phyloP scores from a whole-genome alignment of 37 sponge, comb jelly and placozoan species.

The Ianthella basta region DNA sequence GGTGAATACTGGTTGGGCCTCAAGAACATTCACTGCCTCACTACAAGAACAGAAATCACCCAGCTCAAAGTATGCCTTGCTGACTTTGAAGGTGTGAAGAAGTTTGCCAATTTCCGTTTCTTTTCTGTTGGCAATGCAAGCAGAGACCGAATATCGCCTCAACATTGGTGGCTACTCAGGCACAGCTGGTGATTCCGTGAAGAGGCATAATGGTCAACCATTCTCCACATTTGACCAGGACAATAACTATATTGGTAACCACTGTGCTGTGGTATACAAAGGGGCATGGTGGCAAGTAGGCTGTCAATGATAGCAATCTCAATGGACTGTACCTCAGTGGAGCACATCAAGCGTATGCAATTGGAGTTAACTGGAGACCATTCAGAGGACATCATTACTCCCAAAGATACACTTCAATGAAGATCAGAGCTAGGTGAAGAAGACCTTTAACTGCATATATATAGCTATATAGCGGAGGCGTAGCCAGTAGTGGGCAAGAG shows the following conservation, averaged over 20 bases:
- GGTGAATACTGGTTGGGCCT: conserved; percentile 32
- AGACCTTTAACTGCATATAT: no score
- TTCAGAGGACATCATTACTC: no score
- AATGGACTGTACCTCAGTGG: conserved; percentile 1
- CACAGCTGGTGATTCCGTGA: background rate
- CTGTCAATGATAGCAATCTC: background rate
- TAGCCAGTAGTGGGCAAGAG: no score
- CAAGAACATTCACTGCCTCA: conserved; percentile 27
- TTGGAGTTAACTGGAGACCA: no score
- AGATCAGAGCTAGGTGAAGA: no score
- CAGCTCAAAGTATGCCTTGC: background rate
- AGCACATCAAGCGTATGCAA: no score
- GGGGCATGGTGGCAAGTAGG: background rate
- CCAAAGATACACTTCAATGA: no score
- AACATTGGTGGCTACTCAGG: background rate
- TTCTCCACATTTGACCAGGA: background rate
- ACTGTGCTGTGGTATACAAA: background rate
- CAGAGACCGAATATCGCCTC: background rate
- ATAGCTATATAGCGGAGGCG: no score
- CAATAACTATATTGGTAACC: background rate
- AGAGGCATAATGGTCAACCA: background rate
- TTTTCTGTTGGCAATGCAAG: background rate
- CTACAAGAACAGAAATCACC: background rate
- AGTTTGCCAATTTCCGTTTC: conserved; percentile 6
- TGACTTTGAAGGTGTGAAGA: conserved; percentile 11